Evolutionary conservation across 1,140 invertebrate genomes (phyloP).

Genomic region (Pseudachorutes palmiensis): DNA sequence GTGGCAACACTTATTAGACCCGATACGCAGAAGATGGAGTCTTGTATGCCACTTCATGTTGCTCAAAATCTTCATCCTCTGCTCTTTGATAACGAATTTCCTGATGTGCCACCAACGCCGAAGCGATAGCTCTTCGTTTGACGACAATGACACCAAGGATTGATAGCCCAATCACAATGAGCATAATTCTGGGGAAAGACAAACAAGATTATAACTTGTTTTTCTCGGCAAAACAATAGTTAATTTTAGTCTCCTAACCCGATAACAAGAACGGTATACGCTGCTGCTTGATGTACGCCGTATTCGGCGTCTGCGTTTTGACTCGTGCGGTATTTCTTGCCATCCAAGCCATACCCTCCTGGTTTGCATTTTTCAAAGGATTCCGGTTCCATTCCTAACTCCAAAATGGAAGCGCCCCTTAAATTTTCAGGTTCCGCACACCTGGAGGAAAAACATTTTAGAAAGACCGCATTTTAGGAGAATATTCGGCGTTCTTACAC

Average conservation of each 20-base stretch:
- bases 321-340: background rate
- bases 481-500: constrained; percentile 6
- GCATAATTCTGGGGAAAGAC: constrained; percentile 24
- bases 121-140: constrained; percentile 33
- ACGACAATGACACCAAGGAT: constrained; percentile 30
- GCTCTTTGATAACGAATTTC: constrained; percentile 35
- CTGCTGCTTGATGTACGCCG: constrained; percentile 22
- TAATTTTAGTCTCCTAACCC: constrained; percentile 23
- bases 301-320: background rate
- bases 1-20: background rate
- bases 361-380: constrained; percentile 21
- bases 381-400: constrained; percentile 18
- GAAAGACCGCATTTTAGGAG: background rate
- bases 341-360: constrained; percentile 13
- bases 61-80: constrained; percentile 27
- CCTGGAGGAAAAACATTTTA: constrained; percentile 16
- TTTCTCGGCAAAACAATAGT: background rate
- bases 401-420: constrained; percentile 16
- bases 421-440: constrained; percentile 30
- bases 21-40: background rate
- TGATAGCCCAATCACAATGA: constrained; percentile 29
- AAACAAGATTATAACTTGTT: background rate
- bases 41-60: constrained; percentile 8
- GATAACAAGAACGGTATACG: constrained; percentile 30
- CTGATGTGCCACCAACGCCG: constrained; percentile 25